phyloP scores from a whole-genome alignment of 2,888 invertebrate species.

The Epirrhoe alternata region DNA sequence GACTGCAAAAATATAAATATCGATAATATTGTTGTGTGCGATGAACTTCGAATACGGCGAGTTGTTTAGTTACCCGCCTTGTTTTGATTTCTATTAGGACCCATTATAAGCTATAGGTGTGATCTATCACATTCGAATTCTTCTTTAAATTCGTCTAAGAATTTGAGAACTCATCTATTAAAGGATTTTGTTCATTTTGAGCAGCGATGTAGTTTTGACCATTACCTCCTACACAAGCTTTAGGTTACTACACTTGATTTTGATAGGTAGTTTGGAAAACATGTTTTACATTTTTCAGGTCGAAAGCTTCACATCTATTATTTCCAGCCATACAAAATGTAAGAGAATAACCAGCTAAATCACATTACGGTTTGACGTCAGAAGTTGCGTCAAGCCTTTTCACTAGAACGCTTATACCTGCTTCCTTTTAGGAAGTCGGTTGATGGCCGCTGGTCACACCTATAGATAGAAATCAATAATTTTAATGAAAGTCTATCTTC shows the following conservation, averaged over 20 bases:
- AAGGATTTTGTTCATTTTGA: too few relatives aligned
- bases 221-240: too few relatives aligned
- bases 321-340: too few relatives aligned
- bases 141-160: too few relatives aligned
- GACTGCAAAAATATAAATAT: conserved; percentile 42
- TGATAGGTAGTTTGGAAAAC: too few relatives aligned
- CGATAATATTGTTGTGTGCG: conserved; percentile 29
- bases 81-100: background rate
- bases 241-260: too few relatives aligned
- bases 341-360: background rate
- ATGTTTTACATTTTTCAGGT: background rate
- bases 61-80: background rate
- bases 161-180: too few relatives aligned
- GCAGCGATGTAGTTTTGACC: too few relatives aligned
- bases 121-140: too few relatives aligned
- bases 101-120: background rate
- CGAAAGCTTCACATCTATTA: too few relatives aligned
- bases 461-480: too few relatives aligned
- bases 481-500: too few relatives aligned
- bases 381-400: conserved; percentile 8
- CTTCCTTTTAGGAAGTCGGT: conserved; percentile 12
- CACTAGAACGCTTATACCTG: background rate
- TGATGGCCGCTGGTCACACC: conserved; percentile 19
- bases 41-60: background rate
- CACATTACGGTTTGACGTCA: conserved; percentile 7